phyloP scores from a whole-genome alignment of 2,888 invertebrate species.

The Pecten maximus region DNA sequence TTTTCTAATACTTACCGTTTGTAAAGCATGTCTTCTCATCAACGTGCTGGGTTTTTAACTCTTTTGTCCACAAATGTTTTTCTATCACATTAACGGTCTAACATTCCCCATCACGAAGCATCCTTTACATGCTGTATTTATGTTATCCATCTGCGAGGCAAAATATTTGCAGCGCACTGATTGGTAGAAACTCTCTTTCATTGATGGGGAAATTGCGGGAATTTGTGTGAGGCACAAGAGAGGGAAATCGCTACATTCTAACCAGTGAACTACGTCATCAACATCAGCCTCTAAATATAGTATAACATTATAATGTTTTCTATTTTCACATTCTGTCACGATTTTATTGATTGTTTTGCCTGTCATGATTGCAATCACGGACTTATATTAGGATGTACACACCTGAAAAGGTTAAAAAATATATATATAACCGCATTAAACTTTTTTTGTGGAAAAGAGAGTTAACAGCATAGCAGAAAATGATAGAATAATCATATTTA shows the following conservation, averaged over 20 bases:
- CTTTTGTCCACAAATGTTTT: background rate
- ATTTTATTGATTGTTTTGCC: no score
- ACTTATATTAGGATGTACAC: no score
- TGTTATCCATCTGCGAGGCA: constrained; percentile 29
- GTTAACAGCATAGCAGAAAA: no score
- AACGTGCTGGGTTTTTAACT: background rate
- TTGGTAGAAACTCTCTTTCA: constrained; percentile 27
- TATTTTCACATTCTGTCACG: no score
- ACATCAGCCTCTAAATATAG: background rate
- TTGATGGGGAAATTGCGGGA: constrained; percentile 32
- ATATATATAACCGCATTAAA: no score
- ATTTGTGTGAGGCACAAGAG: background rate
- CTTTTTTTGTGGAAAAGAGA: no score
- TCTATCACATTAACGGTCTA: background rate
- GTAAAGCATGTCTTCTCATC: background rate
- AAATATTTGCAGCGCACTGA: constrained; percentile 1
- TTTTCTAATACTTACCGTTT: background rate
- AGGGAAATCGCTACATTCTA: background rate
- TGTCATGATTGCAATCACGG: no score
- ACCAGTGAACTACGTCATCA: background rate
- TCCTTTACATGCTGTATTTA: constrained; percentile 22
- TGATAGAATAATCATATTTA: no score
- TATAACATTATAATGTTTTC: no score
- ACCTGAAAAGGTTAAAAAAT: no score
- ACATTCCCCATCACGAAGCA: background rate